Evolutionary conservation across 1,140 invertebrate genomes (phyloP).

Genomic region (Pseudachorutes palmiensis): DNA sequence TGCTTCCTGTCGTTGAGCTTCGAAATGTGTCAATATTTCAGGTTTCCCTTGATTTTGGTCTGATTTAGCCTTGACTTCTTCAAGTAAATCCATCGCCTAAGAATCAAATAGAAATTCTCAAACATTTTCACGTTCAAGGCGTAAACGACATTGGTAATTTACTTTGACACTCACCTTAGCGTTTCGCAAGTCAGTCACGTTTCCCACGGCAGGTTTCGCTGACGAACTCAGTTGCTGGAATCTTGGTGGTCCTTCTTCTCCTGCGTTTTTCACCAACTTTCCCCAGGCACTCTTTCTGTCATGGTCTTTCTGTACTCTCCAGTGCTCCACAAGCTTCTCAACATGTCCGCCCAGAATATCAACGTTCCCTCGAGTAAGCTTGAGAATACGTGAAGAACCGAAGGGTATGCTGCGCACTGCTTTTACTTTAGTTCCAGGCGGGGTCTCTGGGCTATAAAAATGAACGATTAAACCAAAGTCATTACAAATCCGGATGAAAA

Average conservation of each 20-base stretch:
- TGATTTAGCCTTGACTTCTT: not conserved
- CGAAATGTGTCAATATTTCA: not conserved
- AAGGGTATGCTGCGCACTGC: not conserved
- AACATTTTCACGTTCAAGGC: no score
- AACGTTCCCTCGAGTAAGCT: not conserved
- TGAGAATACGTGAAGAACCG: not conserved
- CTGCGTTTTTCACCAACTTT: not conserved
- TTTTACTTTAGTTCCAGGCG: not conserved
- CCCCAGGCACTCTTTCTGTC: slow-evolving; percentile 3
- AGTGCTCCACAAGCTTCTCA: not conserved
- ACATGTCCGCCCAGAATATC: not conserved
- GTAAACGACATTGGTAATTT: not conserved
- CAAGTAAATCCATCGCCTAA: not conserved
- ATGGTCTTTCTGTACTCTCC: slow-evolving; percentile 5
- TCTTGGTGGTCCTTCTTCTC: not conserved
- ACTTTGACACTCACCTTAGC: not conserved
- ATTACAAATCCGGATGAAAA: not conserved
- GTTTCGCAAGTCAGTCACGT: not conserved
- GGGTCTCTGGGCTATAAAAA: not conserved
- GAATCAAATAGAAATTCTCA: not conserved
- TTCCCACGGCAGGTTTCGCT: not conserved
- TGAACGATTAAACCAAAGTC: not conserved
- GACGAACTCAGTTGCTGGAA: not conserved
- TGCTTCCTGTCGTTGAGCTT: not conserved
- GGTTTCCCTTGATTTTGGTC: not conserved